Evolutionary conservation across 2,797 vertebrate genomes (phyloP).

Genomic region (Myotis daubentonii): DNA sequence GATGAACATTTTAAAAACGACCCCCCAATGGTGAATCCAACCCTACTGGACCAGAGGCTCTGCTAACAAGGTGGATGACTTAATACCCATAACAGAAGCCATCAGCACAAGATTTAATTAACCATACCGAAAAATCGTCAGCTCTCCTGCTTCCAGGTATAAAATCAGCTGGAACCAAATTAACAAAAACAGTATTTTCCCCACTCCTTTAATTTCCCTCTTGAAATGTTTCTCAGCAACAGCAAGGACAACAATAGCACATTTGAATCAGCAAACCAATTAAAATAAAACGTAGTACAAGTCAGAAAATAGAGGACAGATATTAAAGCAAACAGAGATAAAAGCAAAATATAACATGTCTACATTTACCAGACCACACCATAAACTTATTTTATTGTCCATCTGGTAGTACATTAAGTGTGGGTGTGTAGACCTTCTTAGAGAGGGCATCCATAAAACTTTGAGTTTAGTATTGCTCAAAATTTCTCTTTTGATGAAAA

Average conservation of each 20-base stretch:
- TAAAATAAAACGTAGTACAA: not conserved
- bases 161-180: constrained; percentile 73
- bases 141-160: constrained; percentile 63
- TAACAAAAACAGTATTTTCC: constrained; percentile 53
- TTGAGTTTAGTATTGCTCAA: not conserved
- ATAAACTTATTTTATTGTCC: constrained; percentile 48
- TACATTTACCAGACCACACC: constrained; percentile 11
- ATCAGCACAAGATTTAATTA: constrained; percentile 73
- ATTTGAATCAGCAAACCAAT: not conserved
- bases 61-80: constrained; percentile 65
- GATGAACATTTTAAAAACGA: not conserved
- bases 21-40: not conserved
- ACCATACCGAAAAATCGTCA: constrained; percentile 49
- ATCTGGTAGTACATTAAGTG: not conserved
- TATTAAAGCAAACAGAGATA: constrained; percentile 54
- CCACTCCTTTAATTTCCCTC: constrained; percentile 34
- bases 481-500: constrained; percentile 41
- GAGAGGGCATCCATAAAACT: not conserved
- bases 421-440: not conserved
- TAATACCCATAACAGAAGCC: constrained; percentile 58
- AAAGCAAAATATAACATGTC: constrained; percentile 53
- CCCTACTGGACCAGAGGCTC: constrained; percentile 56
- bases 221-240: constrained; percentile 25
- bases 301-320: not conserved
- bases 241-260: not conserved